These are phyloP conservation scores for Nyleta sp. DNA, from an alignment of 2,888 invertebrate genomes.

Conservation along the genomic window DNA sequence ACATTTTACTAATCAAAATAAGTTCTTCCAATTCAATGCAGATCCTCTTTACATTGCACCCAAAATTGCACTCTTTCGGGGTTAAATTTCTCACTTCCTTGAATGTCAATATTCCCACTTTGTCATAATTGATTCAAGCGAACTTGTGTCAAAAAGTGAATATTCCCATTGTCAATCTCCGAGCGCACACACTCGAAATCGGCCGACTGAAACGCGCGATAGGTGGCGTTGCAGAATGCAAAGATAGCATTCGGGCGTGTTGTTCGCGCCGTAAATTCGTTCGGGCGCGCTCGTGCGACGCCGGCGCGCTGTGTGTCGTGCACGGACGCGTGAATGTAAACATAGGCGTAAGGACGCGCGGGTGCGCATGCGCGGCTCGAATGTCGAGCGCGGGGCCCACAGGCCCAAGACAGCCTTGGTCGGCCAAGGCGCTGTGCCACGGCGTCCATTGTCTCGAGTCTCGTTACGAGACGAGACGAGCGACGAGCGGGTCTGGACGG, in stretches of 20 bases:
- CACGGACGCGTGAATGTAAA: constrained; percentile 53
- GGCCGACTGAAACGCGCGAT: too few species aligned
- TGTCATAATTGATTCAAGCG: too few species aligned
- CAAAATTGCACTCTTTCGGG: too few species aligned
- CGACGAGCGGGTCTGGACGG: constrained; percentile 61
- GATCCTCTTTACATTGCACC: too few species aligned
- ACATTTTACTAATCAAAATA: too few species aligned
- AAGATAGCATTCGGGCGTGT: constrained; percentile 30
- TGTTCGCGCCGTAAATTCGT: constrained; percentile 56
- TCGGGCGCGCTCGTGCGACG: constrained; percentile 45
- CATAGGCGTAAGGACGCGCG: constrained; percentile 47
- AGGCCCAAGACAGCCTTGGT: constrained; percentile 76
- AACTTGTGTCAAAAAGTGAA: too few species aligned
- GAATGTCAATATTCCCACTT: too few species aligned
- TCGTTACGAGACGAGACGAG: constrained; percentile 67
- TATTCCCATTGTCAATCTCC: too few species aligned
- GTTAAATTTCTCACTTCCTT: too few species aligned
- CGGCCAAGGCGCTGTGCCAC: constrained; percentile 77
- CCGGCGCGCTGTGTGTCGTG: constrained; percentile 39
- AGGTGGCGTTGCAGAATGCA: neutral
- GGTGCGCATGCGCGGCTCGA: constrained; percentile 61
- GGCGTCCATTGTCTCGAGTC: constrained; percentile 79
- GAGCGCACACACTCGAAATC: too few species aligned
- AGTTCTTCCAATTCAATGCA: too few species aligned
- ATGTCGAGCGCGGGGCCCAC: constrained; percentile 65